These are phyloP conservation scores for Origma solitaria DNA, from an alignment of 2,113 vertebrate genomes.

Conservation along the genomic window DNA sequence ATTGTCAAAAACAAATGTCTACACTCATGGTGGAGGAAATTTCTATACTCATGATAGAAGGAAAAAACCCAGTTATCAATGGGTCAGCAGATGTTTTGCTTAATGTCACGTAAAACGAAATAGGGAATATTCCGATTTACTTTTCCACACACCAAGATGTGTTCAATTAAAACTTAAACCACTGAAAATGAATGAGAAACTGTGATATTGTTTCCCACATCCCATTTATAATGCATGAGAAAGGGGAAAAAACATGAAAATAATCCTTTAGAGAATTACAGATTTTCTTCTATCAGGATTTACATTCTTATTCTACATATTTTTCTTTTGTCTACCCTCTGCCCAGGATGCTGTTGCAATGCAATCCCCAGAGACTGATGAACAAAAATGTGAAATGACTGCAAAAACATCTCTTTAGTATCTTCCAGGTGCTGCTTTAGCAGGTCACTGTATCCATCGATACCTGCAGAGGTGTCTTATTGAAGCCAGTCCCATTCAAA, in stretches of 20 bases:
- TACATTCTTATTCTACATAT: not conserved
- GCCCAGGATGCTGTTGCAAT: not conserved
- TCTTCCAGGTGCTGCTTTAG: not conserved
- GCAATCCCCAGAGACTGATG: not conserved
- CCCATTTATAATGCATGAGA: not conserved
- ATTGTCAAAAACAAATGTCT: not conserved
- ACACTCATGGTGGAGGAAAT: not conserved
- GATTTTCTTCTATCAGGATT: not conserved
- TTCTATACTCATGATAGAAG: not conserved
- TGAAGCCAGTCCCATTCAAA: not conserved
- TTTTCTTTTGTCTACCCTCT: not conserved
- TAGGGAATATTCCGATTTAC: not conserved
- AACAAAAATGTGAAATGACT: not conserved
- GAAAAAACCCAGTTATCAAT: not conserved
- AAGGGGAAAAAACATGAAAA: not conserved
- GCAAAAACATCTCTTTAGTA: not conserved
- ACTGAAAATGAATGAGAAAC: not conserved
- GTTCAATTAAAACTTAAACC: not conserved
- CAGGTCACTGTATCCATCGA: not conserved
- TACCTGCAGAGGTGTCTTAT: not conserved
- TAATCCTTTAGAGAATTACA: not conserved
- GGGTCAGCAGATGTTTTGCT: not conserved
- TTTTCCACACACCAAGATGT: not conserved
- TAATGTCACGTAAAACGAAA: not conserved
- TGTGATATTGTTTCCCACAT: not conserved